Conservation (phyloP, 2,888 invertebrate species). For the Scaptomyza cyrtandrae region DNA sequence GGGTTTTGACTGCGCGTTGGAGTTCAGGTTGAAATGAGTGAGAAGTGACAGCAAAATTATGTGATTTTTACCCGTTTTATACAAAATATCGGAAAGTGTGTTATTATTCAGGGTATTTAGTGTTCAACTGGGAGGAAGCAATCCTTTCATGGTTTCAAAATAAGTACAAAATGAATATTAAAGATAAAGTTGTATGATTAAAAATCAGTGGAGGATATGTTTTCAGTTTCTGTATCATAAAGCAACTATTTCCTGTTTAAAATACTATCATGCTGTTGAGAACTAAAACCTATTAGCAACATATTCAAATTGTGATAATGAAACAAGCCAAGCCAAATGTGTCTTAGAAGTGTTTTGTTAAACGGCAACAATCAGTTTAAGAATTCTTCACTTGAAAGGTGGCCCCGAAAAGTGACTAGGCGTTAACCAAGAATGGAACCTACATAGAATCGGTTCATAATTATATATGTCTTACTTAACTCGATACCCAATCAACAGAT, state of each 20-base stretch:
- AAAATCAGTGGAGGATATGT: no score
- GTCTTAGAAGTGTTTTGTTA: no score
- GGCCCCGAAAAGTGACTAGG: not conserved
- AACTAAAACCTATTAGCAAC: no score
- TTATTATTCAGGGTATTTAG: constrained; percentile 29
- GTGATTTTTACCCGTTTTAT: constrained; percentile 42
- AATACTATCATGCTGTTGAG: no score
- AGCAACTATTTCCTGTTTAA: no score
- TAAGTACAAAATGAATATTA: not conserved
- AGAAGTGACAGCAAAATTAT: constrained; percentile 62
- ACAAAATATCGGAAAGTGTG: constrained; percentile 15
- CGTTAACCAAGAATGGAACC: not conserved
- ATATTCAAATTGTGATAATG: no score
- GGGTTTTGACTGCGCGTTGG: not conserved
- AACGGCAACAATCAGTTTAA: no score
- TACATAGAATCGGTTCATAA: not conserved
- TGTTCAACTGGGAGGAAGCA: constrained; percentile 14
- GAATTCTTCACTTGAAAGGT: no score
- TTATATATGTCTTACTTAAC: not conserved
- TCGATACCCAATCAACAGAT: constrained; percentile 10
- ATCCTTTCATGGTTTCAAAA: not conserved
- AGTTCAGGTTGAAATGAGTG: constrained; percentile 31
- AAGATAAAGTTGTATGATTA: not conserved
- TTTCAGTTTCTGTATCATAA: no score
- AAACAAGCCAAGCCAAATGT: no score